Conservation (phyloP, 2,113 vertebrate species). For the Myiagra hebetior region DNA sequence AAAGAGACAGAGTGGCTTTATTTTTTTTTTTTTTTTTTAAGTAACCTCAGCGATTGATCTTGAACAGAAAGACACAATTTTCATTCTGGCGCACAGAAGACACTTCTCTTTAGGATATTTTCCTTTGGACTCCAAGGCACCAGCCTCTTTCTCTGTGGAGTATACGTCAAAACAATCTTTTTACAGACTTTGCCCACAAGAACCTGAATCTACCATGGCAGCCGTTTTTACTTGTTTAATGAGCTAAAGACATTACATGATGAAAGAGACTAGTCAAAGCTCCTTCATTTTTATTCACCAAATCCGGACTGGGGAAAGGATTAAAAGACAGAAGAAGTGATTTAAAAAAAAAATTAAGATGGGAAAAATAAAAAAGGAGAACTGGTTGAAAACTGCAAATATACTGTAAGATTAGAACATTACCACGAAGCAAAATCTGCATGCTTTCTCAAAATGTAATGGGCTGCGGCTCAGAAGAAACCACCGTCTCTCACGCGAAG, state of each 20-base stretch:
- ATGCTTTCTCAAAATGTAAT: constrained; percentile 67
- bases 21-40: neutral
- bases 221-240: constrained; percentile 77
- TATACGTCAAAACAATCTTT: constrained; percentile 70
- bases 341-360: neutral
- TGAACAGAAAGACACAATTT: constrained; percentile 58
- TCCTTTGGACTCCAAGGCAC: constrained; percentile 68
- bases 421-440: constrained; percentile 57
- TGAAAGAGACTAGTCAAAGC: constrained; percentile 66
- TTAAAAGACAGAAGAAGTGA: neutral
- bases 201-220: constrained; percentile 67
- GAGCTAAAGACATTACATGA: constrained; percentile 71
- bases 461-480: constrained; percentile 48
- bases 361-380: neutral
- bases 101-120: constrained; percentile 73
- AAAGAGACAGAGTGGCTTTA: constrained; percentile 26
- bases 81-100: constrained; percentile 64
- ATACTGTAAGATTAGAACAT: constrained; percentile 53
- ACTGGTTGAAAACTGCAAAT: constrained; percentile 21
- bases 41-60: constrained; percentile 71
- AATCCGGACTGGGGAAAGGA: constrained; percentile 43
- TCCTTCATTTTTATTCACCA: constrained; percentile 71
- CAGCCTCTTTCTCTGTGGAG: constrained; percentile 68
- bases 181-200: constrained; percentile 62
- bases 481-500: neutral